Evolutionary conservation across 2,888 invertebrate species (phyloP).

Genomic region (Entomobrya multifasciata): DNA sequence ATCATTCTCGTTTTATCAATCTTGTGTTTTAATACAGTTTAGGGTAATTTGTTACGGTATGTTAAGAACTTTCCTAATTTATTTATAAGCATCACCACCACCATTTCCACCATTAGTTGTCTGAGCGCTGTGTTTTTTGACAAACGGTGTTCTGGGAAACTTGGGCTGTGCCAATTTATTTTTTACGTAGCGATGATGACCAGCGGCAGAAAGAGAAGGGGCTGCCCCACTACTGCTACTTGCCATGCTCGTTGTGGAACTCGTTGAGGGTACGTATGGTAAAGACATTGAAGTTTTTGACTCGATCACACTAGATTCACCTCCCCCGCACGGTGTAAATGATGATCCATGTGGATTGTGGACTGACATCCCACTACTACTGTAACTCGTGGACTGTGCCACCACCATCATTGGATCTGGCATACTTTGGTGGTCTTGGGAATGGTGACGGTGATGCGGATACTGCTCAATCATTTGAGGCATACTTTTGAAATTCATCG

Average conservation of each 20-base stretch:
- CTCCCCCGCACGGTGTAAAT: constrained; percentile 14
- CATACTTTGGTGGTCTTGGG: constrained; percentile 7
- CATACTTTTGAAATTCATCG: constrained; percentile 27
- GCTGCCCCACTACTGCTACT: constrained; percentile 39
- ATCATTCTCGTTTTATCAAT: constrained; percentile 7
- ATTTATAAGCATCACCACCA: constrained; percentile 38
- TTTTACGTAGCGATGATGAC: constrained; percentile 63
- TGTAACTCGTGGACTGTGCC: background rate
- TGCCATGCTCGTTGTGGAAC: constrained; percentile 60
- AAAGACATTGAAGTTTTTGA: constrained; percentile 57
- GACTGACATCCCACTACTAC: too few species aligned
- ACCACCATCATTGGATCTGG: constrained; percentile 1
- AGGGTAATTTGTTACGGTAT: background rate
- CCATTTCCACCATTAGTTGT: background rate
- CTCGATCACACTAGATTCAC: constrained; percentile 35
- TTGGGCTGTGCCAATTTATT: constrained; percentile 73
- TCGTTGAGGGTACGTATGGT: constrained; percentile 65
- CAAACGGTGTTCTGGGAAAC: constrained; percentile 68
- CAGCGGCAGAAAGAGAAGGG: background rate
- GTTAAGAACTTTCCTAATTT: background rate
- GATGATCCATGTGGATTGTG: background rate
- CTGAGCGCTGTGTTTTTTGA: constrained; percentile 66
- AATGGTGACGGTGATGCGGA: constrained; percentile 22
- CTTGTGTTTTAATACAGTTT: constrained; percentile 12
- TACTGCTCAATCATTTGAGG: constrained; percentile 48